Percentiles rank a stretch among this genome's conserved stretches.
These are phyloP conservation scores for Lates japonicus DNA, from an alignment of 2,797 vertebrate genomes.

Conservation along the genomic window DNA sequence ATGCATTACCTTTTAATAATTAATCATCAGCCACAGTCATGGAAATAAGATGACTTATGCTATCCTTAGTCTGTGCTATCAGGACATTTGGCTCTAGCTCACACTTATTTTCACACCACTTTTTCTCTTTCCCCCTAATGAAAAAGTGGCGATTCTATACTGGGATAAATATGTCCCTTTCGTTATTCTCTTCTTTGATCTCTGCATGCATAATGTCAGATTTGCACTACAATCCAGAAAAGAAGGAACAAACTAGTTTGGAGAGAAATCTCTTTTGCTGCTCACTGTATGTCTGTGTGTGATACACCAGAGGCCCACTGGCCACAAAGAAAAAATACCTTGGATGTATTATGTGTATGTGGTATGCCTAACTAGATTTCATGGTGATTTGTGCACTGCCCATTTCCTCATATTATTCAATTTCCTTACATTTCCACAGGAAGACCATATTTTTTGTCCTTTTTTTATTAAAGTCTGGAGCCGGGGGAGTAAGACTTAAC, in stretches of 20 bases:
- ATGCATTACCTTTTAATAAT: slow-evolving; percentile 66
- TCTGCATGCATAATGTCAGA: slow-evolving; percentile 32
- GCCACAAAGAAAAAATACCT: slow-evolving; percentile 43
- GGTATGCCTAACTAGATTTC: slow-evolving; percentile 63
- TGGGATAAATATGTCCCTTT: slow-evolving; percentile 51
- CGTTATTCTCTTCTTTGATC: slow-evolving; percentile 38
- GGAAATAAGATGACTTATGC: slow-evolving; percentile 36
- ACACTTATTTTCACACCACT: slow-evolving; percentile 17
- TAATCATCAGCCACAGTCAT: slow-evolving; percentile 51
- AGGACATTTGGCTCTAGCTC: neutral
- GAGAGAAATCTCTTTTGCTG: slow-evolving; percentile 18
- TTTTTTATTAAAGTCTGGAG: slow-evolving; percentile 38
- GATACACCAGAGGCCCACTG: slow-evolving; percentile 35
- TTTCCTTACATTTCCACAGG: slow-evolving; percentile 46
- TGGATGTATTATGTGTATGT: slow-evolving; percentile 35
- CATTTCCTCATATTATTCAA: slow-evolving; percentile 34
- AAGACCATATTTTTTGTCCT: slow-evolving; percentile 19
- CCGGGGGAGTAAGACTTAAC: slow-evolving; percentile 24
- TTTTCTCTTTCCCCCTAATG: neutral
- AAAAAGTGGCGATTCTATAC: slow-evolving; percentile 16
- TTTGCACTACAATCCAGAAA: slow-evolving; percentile 26
- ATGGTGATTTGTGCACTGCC: slow-evolving; percentile 46
- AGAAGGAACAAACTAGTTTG: slow-evolving; percentile 23
- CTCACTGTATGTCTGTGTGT: slow-evolving; percentile 29
- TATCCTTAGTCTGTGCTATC: slow-evolving; percentile 20